These are phyloP conservation scores for Fissipunctia ypsillon DNA, from an alignment of 2,888 invertebrate genomes.

Conservation along the genomic window DNA sequence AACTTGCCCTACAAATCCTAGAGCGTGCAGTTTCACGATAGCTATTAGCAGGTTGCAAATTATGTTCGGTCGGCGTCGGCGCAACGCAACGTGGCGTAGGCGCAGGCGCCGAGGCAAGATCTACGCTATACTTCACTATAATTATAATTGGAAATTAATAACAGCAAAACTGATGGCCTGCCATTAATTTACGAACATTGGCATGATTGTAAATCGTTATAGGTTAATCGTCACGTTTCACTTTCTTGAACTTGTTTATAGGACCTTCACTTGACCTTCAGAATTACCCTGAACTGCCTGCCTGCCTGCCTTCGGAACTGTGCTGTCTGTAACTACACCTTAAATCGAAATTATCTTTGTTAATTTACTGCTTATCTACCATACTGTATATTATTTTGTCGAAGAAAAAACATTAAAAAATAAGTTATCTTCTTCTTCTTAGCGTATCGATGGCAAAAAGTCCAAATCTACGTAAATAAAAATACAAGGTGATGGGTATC, in stretches of 20 bases:
- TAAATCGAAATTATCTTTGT: background rate
- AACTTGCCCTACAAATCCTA: conserved; percentile 35
- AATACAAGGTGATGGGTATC: background rate
- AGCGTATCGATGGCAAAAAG: background rate
- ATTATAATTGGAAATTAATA: conserved; percentile 71
- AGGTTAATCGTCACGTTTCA: conserved; percentile 53
- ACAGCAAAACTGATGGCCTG: conserved; percentile 54
- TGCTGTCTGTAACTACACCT: background rate
- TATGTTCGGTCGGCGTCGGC: conserved; percentile 72
- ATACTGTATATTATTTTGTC: background rate
- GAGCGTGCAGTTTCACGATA: conserved; percentile 71
- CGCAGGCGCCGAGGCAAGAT: conserved; percentile 79
- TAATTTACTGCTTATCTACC: background rate
- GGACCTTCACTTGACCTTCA: conserved; percentile 28
- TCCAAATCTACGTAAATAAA: background rate
- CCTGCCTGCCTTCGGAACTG: no score
- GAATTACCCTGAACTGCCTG: no score
- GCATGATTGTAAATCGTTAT: conserved; percentile 42
- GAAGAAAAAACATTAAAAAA: background rate
- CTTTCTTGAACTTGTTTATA: conserved; percentile 43
- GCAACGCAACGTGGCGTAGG: conserved; percentile 77
- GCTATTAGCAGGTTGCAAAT: conserved; percentile 88
- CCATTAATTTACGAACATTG: conserved; percentile 46
- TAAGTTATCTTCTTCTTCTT: background rate
- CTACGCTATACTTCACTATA: conserved; percentile 63